Evolutionary conservation across 2,113 vertebrate genomes (phyloP).

Genomic region (Stomatorhinus ivindoensis): DNA sequence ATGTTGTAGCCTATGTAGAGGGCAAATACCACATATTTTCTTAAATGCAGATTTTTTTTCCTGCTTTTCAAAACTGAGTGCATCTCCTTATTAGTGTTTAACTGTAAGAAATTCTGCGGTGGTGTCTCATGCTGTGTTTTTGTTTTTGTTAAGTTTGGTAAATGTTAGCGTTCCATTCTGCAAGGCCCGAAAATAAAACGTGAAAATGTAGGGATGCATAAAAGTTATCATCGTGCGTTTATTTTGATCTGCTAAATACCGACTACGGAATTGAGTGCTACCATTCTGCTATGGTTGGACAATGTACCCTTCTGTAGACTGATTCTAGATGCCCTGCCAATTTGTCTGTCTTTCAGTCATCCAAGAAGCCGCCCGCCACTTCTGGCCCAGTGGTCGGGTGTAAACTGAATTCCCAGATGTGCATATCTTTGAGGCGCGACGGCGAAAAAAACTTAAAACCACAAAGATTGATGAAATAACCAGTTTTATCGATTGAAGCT

Average conservation of each 20-base stretch:
- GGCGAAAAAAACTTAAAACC: slow-evolving; percentile 2
- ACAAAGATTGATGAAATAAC: neutral
- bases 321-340: slow-evolving; percentile 3
- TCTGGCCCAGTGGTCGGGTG: slow-evolving; percentile 35
- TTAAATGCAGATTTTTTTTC: neutral
- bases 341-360: slow-evolving; percentile 28
- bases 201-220: neutral
- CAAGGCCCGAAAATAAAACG: neutral
- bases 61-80: neutral
- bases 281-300: slow-evolving; percentile 26
- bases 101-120: neutral
- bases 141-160: neutral
- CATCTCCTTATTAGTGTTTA: neutral
- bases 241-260: neutral
- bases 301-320: slow-evolving; percentile 14
- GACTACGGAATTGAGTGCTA: neutral
- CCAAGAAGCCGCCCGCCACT: slow-evolving; percentile 26
- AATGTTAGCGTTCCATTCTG: neutral
- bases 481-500: neutral
- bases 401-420: slow-evolving; percentile 49
- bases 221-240: neutral
- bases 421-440: slow-evolving; percentile 13
- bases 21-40: neutral
- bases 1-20: neutral
- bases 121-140: neutral